Evolutionary conservation across 1,140 invertebrate species (phyloP), one percentile per base, ranked within the genome.

Genomic region (Heliconius melpomene): DNA sequence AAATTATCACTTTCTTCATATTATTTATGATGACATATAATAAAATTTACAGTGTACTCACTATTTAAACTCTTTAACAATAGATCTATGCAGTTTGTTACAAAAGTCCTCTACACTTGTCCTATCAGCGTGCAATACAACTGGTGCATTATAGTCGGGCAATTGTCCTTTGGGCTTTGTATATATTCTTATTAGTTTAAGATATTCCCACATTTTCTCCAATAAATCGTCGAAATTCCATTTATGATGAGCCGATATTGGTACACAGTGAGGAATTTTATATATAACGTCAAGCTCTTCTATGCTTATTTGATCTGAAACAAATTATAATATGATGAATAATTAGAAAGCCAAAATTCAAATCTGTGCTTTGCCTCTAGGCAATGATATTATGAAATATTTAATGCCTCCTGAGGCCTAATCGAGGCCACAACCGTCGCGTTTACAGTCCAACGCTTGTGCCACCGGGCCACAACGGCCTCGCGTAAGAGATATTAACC

Each of bases 141-240:
- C 98, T 0, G 99, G 99, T 0, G 98, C 97, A 88, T 97, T 98
- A 93, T 99, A 99, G 94, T 99, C 99, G 0, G 99, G 99, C 20
- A 99, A 93, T 95, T 99, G 99, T 71, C 99, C 99, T 95, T 99
- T 99, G 0, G 99, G 99, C 95, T 99, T 99, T 1, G 99, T 99
- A 96, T 96, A 99, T 97, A 99, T 99, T 95, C 99, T 96, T 70
- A 99, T 97, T 11, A 99, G 95, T 91, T 98, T 97, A 20, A 99
- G 94, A 92, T 99, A 99, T 82, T 99, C 97, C 99, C 99, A 99
- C 97, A 99, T 99, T 94, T 98, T 99, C 92, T 99, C 99, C 20
- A 99, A 94, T 73, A 99, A 94, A 94, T 99, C 99, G 95, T 99
- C 99, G 95, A 99, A 99, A 93, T 99, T 99, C 99, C 99, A 99